Base-by-base conservation (phyloP, 2,113 vertebrate species). In the Corydoras maculifer region DNA sequence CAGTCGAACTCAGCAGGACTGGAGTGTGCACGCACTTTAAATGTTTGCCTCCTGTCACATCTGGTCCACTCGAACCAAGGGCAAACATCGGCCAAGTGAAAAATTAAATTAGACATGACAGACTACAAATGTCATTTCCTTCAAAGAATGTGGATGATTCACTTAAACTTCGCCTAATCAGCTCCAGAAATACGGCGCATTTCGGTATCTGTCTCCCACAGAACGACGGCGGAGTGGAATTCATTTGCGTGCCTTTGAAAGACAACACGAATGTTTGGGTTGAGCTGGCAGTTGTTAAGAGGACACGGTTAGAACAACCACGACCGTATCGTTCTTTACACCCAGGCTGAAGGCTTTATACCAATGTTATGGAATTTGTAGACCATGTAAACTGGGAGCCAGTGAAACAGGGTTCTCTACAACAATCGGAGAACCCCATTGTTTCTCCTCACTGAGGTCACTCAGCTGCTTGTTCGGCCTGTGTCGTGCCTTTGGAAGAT, bases 181-280 rank as follows among this genome's bases (percentile, higher is more conserved):
- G 30, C 9, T 65, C 29, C 62, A 65, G 53, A 65, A 6, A n/a
- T n/a, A n/a, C n/a, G 30, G 2, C 54, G 31, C 13, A 53, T 57
- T 53, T 53, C 25, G 50, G 6, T 9, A 13, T 59, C n/a, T 77
- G 50, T 53, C 18, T 31, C 59, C 50, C n/a, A 65, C 48, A 61
- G 61, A 58, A 75, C 30, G 58, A 8, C 6, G 59, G 58, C 14
- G 62, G 48, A 50, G 57, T 67, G 35, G 25, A 3, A 10, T 62
- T 63, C 4, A n/a, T 18, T 70, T 76, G 63, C 32, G 48, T 63
- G 53, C 29, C 58, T 61, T 63, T 69, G 14, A 5, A 14, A 50
- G 13, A 53, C 55, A 64, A 64, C 57, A 69, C n/a, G 10, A 10
- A 69, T 58, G 51, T 54, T 63, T 75, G 53, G 63, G 30, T 58